Evolutionary conservation across 2,797 vertebrate species (phyloP), one percentile per base, ranked within the genome.

Genomic region (Alectoris magna): DNA sequence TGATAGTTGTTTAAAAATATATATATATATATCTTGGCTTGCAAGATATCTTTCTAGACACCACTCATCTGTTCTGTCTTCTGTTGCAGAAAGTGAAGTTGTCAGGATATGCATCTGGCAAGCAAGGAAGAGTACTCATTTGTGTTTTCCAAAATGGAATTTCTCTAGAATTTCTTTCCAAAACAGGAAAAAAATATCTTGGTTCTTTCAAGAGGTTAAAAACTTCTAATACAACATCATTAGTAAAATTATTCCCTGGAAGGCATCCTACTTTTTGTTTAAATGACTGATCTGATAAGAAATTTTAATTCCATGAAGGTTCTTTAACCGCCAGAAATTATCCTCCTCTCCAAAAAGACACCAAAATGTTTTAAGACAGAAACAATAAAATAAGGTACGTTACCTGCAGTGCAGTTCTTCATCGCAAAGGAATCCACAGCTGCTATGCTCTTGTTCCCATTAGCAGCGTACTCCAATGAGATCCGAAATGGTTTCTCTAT

Each of bases 321-420:
- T 87, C 85, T 43, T 19, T 38, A 69, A 51, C 18, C 31, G 48
- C 19, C 56, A 88, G 55, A 81, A 78, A 51, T 58, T 5, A 11
- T 21, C 10, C 21, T 82, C 41, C 24, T 70, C 51, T 76, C 49
- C 34, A 66, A 67, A 92, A 83, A 76, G 13, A 14, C 76, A 81
- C 21, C 53, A 48, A 80, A 93, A 75, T 5, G 56, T 7, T 49
- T 27, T 5, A 10, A 83, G 36, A 3, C 59, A 27, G 48, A 72
- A 75, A 41, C 29, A 79, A 49, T 23, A 72, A 77, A 81, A 91
- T 23, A 49, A 7, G 59, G 13, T 41, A 34, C 3, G 0, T 95
- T 98, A 98, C 98, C 98, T 98, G 96, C 96, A 69, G 94, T 98
- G 96, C 98, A 98, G 95, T 98, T 98, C 93, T 97, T 98, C 95